A percentile compares a stretch with the other conserved stretches of the same genome.
These are phyloP conservation scores for Eupithecia inturbata DNA, from an alignment of 2,888 invertebrate genomes.

Conservation along the genomic window DNA sequence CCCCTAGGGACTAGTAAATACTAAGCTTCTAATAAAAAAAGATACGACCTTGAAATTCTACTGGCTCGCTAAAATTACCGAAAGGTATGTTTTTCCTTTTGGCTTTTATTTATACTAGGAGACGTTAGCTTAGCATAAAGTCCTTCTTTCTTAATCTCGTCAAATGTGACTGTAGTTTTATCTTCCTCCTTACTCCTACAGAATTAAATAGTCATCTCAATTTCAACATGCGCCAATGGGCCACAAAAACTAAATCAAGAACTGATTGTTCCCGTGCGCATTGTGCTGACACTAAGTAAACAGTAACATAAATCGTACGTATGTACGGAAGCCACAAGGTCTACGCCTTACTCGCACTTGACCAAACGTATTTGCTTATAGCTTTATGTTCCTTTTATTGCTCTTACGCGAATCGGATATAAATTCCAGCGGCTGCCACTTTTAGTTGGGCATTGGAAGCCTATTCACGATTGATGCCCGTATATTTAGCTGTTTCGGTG, in stretches of 20 bases:
- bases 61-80: neutral
- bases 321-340: neutral
- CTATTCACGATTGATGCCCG: conserved; percentile 52
- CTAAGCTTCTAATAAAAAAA: neutral
- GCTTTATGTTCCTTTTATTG: conserved; percentile 61
- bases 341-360: neutral
- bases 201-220: neutral
- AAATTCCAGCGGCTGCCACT: conserved; percentile 44
- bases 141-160: neutral
- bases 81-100: neutral
- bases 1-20: neutral
- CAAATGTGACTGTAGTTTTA: too few relatives aligned
- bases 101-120: neutral
- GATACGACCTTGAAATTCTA: neutral
- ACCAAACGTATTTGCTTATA: conserved; percentile 44
- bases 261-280: neutral
- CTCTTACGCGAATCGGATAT: conserved; percentile 38
- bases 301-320: neutral
- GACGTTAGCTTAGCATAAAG: neutral
- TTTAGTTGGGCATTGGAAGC: conserved; percentile 45
- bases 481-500: conserved; percentile 46
- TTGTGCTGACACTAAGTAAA: neutral
- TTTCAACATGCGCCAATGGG: neutral
- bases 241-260: neutral
- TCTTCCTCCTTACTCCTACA: neutral